Evolutionary conservation across 2,113 vertebrate genomes (phyloP).

Genomic region (Trogon melanurus): DNA sequence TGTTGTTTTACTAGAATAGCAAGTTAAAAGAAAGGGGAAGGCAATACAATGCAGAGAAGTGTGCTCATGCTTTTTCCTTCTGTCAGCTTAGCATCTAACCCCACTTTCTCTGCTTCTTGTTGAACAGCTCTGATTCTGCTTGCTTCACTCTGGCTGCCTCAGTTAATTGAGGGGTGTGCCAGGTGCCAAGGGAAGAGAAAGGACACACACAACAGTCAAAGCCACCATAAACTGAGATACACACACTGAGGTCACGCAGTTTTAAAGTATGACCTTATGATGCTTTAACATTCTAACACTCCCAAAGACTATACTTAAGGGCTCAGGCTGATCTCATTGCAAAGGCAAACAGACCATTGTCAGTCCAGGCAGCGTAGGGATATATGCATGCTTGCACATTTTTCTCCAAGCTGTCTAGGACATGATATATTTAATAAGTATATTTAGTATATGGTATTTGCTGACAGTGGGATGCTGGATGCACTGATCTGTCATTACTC

Average conservation of each 20-base stretch:
- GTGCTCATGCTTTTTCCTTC: not conserved
- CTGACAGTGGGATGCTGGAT: not conserved
- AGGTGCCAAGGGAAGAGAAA: not conserved
- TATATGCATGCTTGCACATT: not conserved
- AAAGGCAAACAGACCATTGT: not conserved
- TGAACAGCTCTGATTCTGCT: not conserved
- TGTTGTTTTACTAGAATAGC: not conserved
- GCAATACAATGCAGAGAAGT: not conserved
- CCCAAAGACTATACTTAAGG: not conserved
- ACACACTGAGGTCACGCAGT: accelerated
- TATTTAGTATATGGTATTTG: not conserved
- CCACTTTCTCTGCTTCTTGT: not conserved
- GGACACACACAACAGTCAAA: not conserved
- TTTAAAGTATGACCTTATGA: not conserved
- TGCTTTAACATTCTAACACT: not conserved
- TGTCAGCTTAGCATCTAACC: not conserved
- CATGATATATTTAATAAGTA: not conserved
- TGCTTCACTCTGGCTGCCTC: not conserved
- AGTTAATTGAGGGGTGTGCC: not conserved
- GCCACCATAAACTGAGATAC: not conserved
- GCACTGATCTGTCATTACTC: not conserved
- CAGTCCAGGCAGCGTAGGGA: not conserved
- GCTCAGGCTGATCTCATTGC: not conserved
- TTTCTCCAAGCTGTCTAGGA: not conserved
- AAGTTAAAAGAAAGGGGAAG: not conserved